A percentile compares a stretch with the other conserved stretches of the same genome.
Conservation (phyloP, 2,797 vertebrate species). For the Syncerus caffer region DNA sequence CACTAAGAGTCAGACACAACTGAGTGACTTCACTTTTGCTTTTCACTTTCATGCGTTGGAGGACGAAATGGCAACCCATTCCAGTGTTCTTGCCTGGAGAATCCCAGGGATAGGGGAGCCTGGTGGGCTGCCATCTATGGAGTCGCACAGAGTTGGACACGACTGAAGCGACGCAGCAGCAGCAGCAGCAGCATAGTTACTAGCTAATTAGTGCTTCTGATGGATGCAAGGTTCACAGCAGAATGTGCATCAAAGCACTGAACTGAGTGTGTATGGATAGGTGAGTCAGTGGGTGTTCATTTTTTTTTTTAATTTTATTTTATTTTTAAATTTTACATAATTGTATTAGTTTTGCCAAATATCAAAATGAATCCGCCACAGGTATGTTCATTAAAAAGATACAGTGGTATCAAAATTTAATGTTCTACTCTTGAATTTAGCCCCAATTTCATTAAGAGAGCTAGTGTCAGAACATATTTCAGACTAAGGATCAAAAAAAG, state of each 20-base stretch:
- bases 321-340: no score
- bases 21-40: no score
- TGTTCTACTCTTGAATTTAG: background rate
- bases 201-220: background rate
- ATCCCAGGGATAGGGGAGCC: no score
- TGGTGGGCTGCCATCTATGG: no score
- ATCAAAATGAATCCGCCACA: no score
- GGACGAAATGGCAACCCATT: no score
- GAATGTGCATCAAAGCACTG: background rate
- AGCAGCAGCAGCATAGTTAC: background rate
- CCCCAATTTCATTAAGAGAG: background rate
- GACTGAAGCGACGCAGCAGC: no score
- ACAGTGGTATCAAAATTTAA: background rate
- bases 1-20: no score
- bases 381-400: background rate
- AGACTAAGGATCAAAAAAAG: slow-evolving; percentile 1
- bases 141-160: no score
- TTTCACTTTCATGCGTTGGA: no score
- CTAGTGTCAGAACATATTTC: background rate
- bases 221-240: background rate
- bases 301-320: background rate
- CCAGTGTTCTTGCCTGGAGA: no score
- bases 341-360: no score
- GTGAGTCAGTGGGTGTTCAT: background rate
- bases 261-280: background rate